These are phyloP conservation scores for Odontesthes bonariensis DNA, from an alignment of 2,113 vertebrate genomes.

Conservation along the genomic window DNA sequence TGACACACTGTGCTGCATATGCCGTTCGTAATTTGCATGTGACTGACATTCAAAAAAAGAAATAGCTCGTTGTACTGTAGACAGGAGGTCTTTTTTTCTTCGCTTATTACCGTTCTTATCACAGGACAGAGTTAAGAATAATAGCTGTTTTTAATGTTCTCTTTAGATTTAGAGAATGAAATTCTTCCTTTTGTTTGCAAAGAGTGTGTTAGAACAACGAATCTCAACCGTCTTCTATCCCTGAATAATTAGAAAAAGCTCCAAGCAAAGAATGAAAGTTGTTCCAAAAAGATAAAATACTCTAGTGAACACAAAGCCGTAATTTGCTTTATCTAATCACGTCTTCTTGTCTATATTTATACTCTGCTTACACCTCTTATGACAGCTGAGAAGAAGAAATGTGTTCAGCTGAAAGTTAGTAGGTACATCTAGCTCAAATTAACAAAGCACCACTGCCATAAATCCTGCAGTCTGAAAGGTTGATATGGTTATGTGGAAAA, in stretches of 20 bases:
- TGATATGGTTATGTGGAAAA: constrained; percentile 11
- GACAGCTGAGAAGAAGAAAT: not conserved
- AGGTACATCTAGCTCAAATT: constrained; percentile 8
- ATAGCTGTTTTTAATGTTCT: not conserved
- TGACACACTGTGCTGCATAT: constrained; percentile 21
- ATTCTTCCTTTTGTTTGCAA: not conserved
- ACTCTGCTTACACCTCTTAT: constrained; percentile 1
- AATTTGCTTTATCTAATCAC: constrained; percentile 5
- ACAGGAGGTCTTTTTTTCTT: constrained; percentile 24
- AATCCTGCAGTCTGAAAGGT: not conserved
- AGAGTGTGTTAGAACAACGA: not conserved
- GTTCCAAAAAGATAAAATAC: constrained; percentile 11
- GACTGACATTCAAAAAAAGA: constrained; percentile 21
- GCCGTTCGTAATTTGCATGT: constrained; percentile 46
- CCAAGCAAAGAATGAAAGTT: constrained; percentile 22
- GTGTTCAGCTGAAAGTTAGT: not conserved
- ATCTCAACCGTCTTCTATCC: constrained; percentile 20
- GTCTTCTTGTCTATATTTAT: not conserved
- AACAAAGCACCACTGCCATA: constrained; percentile 1
- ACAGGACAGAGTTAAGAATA: constrained; percentile 7
- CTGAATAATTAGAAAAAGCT: constrained; percentile 26
- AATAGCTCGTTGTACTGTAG: not conserved
- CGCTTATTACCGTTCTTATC: constrained; percentile 38
- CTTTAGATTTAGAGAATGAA: constrained; percentile 15
- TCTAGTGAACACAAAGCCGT: constrained; percentile 14